Conservation (phyloP, 2,113 vertebrate genomes). For the Xiphophorus hellerii region DNA sequence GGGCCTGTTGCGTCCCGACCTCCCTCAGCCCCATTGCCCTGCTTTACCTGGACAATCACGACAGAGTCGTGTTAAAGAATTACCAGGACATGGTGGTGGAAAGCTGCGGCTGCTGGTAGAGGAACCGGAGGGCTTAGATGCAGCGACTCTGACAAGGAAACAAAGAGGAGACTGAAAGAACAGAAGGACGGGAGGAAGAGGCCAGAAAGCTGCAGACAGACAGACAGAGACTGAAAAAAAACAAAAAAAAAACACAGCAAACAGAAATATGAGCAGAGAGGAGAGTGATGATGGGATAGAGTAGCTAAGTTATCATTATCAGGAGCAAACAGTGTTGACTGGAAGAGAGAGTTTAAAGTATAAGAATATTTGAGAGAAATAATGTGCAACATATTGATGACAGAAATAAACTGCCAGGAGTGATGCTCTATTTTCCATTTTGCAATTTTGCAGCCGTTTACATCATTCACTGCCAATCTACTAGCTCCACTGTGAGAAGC, state of each 20-base stretch:
- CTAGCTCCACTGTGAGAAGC: slow-evolving; percentile 22
- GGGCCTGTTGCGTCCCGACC: slow-evolving; percentile 84
- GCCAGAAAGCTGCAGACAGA: slow-evolving; percentile 35
- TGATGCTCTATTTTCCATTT: slow-evolving; percentile 38
- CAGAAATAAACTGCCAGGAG: slow-evolving; percentile 38
- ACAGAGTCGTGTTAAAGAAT: slow-evolving; percentile 85
- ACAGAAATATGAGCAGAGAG: slow-evolving; percentile 16
- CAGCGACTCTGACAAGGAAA: not conserved
- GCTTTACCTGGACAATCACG: slow-evolving; percentile 84
- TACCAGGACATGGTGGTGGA: slow-evolving; percentile 89
- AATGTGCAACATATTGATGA: slow-evolving; percentile 26
- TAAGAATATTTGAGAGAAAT: not conserved
- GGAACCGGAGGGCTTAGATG: not conserved
- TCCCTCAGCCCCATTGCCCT: slow-evolving; percentile 84
- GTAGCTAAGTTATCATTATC: slow-evolving; percentile 32
- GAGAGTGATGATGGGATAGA: slow-evolving; percentile 4
- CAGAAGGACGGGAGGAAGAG: slow-evolving; percentile 4
- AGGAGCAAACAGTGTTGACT: slow-evolving; percentile 18
- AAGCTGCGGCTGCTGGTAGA: slow-evolving; percentile 85
- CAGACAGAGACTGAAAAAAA: slow-evolving; percentile 30
- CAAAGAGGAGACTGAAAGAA: slow-evolving; percentile 13
- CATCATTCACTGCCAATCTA: slow-evolving; percentile 21
- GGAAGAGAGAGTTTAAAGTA: slow-evolving; percentile 6
- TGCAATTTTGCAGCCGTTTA: slow-evolving; percentile 32
- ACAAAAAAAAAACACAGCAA: slow-evolving; percentile 9